Evolutionary conservation across 1,140 invertebrate species (phyloP), one percentile per base, ranked within the genome.

Genomic region (Drosophila ogumai): DNA sequence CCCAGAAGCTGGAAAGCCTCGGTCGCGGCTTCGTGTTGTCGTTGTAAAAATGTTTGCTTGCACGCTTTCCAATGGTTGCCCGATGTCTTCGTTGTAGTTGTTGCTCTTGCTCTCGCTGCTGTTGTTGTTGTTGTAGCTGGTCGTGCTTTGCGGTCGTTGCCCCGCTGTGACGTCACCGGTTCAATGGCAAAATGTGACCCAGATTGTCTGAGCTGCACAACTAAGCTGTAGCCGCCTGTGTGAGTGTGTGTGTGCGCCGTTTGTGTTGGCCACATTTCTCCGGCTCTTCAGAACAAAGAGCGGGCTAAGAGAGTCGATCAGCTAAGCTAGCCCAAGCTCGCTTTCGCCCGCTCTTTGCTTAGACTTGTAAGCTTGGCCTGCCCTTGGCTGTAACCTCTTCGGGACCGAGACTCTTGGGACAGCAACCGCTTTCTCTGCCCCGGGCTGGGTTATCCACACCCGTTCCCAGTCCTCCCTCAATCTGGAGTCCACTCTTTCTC

Each of bases 131-230:
- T 47, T 79, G 67, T 41, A 79, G 71, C 74, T 90, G 71, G 82
- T 81, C 80, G 82, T 90, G 86, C 90, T 91, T 85, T 86, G 79
- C 86, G 91, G 91, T 92, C 91, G 90, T 92, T 92, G 91, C 85
- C 90, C 91, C 80, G 72, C 68, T 91, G 78, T 92, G 91, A 92
- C 91, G 91, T 92, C 91, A 92, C 91, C 91, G 91, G 91, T 92
- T 92, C 91, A 92, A 92, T 92, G 91, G 91, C 91, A 92, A 92
- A 92, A 90, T 92, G 88, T 92, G 91, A 92, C 91, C 91, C 91
- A 92, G 91, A 92, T 92, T 92, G 91, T 92, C 91, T 92, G 91
- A 90, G 88, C 91, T 90, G 91, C 91, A 90, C 85, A 90, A 79
- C 86, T 90, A 90, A 90, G 81, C 85, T 81, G 71, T 58, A 55